These are phyloP conservation scores for Drosophila mojavensis DNA, from an alignment of 1,140 invertebrate genomes.

Conservation along the genomic window DNA sequence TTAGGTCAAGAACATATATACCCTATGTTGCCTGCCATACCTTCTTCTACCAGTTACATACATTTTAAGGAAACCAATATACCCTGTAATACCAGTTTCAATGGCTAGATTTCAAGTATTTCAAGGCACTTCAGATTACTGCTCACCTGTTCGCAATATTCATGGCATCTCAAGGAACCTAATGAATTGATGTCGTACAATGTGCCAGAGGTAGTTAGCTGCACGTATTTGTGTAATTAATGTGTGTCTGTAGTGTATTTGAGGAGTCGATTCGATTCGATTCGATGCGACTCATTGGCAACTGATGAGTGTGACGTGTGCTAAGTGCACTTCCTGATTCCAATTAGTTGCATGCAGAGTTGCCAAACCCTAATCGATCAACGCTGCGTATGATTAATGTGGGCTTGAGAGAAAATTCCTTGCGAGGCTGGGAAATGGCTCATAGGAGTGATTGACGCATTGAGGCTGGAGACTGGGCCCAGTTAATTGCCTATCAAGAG, in stretches of 20 bases:
- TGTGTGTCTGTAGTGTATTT: neutral
- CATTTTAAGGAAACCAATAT: too few species aligned
- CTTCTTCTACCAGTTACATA: too few species aligned
- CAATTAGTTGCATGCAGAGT: slow-evolving; percentile 47
- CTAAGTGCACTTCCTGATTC: slow-evolving; percentile 12
- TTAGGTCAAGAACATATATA: too few species aligned
- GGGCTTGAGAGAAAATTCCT: too few species aligned
- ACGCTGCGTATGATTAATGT: slow-evolving; percentile 69
- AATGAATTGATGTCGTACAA: neutral
- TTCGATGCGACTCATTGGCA: neutral
- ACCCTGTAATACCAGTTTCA: too few species aligned
- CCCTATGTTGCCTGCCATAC: too few species aligned
- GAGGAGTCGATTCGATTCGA: neutral
- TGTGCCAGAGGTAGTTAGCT: neutral
- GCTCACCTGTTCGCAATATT: too few species aligned
- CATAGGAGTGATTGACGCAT: slow-evolving; percentile 52
- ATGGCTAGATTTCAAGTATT: too few species aligned
- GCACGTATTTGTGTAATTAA: neutral
- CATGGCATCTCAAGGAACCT: too few species aligned
- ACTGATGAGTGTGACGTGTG: too few species aligned
- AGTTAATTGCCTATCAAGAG: slow-evolving; percentile 44
- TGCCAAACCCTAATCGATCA: slow-evolving; percentile 4
- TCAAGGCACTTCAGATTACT: too few species aligned
- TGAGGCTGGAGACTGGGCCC: neutral
- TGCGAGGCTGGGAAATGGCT: slow-evolving; percentile 8